Conservation (phyloP, 2,113 vertebrate genomes). For the Thryonomys swinderianus region DNA sequence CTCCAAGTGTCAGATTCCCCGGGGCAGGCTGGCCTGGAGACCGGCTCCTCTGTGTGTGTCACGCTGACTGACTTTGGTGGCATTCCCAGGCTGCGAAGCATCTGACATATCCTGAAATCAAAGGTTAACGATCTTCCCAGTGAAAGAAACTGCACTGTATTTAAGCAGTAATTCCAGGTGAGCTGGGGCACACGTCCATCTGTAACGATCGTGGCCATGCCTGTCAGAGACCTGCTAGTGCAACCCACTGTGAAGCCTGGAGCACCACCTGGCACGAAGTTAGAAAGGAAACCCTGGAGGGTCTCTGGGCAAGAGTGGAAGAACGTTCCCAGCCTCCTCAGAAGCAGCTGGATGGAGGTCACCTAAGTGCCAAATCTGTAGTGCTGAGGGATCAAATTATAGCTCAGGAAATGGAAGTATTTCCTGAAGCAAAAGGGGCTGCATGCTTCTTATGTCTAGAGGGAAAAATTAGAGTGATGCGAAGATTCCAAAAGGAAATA, state of each 20-base stretch:
- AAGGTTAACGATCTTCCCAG: neutral
- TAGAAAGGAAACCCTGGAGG: neutral
- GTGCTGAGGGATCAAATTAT: neutral
- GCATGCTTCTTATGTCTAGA: neutral
- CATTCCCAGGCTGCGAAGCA: neutral
- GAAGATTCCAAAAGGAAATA: conserved; percentile 15
- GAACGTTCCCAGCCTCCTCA: neutral
- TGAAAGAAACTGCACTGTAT: neutral
- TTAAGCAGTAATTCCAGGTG: neutral
- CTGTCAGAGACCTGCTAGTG: rapidly evolving
- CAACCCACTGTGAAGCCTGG: too few species aligned
- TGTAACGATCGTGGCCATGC: rapidly evolving
- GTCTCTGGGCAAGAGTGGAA: neutral
- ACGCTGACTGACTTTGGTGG: too few species aligned
- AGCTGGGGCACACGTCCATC: neutral
- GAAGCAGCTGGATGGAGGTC: neutral
- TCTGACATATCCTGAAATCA: neutral
- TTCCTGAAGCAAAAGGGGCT: neutral
- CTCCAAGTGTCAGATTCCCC: rapidly evolving
- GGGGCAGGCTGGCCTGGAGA: neutral
- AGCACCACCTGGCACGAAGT: neutral
- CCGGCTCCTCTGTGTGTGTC: neutral
- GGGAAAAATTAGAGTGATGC: neutral
- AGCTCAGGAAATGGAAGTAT: neutral
- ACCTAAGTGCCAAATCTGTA: neutral